Base-by-base conservation (phyloP, 2,797 vertebrate species). In the Synaphobranchus kaupii region DNA sequence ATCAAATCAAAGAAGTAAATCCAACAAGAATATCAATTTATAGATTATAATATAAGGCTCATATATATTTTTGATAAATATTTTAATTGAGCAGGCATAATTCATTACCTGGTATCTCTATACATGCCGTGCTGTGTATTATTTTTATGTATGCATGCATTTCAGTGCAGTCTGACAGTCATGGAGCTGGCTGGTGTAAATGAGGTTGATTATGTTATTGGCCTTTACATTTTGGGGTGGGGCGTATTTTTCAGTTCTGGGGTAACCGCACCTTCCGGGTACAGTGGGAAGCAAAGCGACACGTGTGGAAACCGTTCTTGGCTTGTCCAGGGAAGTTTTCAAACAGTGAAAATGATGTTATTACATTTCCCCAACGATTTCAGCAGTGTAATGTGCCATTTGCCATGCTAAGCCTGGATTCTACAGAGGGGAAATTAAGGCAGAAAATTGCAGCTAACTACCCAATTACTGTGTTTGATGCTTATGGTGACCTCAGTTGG, bases 381-480 rank as follows among this genome's bases (percentile, higher is more conserved):
- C 88, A 93, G 91, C 92, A 93, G 94, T 94, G 95, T 96, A 96
- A 96, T 96, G 95, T 95, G 95, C 96, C 95, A 95, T 96, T 97
- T 97, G 95, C 95, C 95, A 96, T 96, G 95, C 96, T 95, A 94
- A 93, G 93, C 94, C 94, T 90, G 94, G 94, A 94, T 94, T 94
- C 94, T 89, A 94, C 95, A 94, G 95, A 96, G 95, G 95, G 95
- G 95, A 96, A 97, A 97, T 96, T 96, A 96, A 93, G 95, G 94
- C 93, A 93, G 95, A 95, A 96, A 96, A 97, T 97, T 96, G 95
- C 95, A 94, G 95, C 96, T 96, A 96, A 97, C 96, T 96, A 96
- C 95, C 96, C 96, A 96, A 96, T 97, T 97, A 97, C 95, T 92
- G 94, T 92, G 93, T 94, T 95, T 95, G 96, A 96, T 96, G 95